Evolutionary conservation across 1,140 invertebrate genomes (phyloP).

Genomic region (Gonioctena quinquepunctata): DNA sequence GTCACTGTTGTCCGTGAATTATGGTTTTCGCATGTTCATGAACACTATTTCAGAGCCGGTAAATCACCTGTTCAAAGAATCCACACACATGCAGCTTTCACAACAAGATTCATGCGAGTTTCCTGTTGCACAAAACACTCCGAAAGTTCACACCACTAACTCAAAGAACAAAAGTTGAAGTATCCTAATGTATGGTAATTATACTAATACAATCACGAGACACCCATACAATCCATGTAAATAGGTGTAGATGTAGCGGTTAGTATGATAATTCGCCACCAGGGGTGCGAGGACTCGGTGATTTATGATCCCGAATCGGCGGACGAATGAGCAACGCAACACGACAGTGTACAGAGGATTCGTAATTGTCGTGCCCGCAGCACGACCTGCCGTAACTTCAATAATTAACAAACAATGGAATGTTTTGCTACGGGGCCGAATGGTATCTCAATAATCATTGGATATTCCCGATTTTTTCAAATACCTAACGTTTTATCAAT

Average conservation of each 20-base stretch:
- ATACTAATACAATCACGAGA: constrained; percentile 32
- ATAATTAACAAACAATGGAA: background rate
- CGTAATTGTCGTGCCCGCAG: background rate
- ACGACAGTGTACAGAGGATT: background rate
- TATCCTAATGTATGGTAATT: constrained; percentile 35
- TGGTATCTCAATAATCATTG: too few species aligned
- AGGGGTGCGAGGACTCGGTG: constrained; percentile 29
- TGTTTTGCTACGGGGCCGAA: too few species aligned
- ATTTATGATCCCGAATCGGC: constrained; percentile 28
- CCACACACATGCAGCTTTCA: background rate
- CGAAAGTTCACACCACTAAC: background rate
- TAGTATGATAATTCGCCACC: constrained; percentile 39
- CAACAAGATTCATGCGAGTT: background rate
- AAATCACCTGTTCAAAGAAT: background rate
- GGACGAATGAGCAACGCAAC: constrained; percentile 6
- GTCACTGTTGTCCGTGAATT: too few species aligned
- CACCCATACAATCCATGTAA: constrained; percentile 36
- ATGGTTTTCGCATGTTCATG: background rate
- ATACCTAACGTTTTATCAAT: too few species aligned
- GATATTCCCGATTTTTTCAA: too few species aligned
- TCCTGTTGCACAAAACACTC: constrained; percentile 1
- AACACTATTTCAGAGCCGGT: background rate
- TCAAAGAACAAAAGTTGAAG: constrained; percentile 26
- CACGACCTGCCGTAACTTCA: background rate
- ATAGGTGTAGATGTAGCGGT: constrained; percentile 39